Evolutionary conservation across 2,113 vertebrate genomes (phyloP).

Genomic region (Sylvilagus bachmani): DNA sequence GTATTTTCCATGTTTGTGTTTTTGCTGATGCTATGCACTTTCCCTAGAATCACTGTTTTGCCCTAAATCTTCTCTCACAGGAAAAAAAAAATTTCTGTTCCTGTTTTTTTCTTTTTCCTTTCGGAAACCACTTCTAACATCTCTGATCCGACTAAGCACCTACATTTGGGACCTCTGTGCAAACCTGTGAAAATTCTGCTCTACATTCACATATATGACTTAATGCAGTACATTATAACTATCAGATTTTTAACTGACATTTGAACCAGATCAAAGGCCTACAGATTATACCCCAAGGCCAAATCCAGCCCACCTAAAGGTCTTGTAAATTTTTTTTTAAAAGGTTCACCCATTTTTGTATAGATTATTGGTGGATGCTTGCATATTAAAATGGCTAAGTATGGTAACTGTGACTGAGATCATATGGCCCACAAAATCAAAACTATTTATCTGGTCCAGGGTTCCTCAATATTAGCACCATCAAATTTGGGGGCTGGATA

Average conservation of each 20-base stretch:
- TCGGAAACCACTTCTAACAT: neutral
- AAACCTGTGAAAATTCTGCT: slow-evolving; percentile 8
- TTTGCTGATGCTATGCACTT: neutral
- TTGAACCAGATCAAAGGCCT: neutral
- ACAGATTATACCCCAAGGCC: neutral
- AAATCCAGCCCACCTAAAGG: neutral
- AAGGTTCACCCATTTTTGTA: neutral
- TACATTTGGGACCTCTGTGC: neutral
- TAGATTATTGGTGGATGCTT: neutral
- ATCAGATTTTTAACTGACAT: neutral
- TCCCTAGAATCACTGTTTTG: neutral
- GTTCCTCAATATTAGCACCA: neutral
- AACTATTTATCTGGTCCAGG: neutral
- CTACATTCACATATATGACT: neutral
- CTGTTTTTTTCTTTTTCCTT: neutral
- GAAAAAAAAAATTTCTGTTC: neutral
- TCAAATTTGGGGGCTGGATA: neutral
- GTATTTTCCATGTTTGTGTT: neutral
- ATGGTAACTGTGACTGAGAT: neutral
- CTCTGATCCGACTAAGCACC: neutral
- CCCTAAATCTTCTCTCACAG: neutral
- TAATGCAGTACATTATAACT: neutral
- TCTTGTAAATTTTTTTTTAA: neutral
- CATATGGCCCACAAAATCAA: neutral
- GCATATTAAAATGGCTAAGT: neutral